Percentiles rank a stretch among this genome's conserved stretches.
Conservation (phyloP, 2,113 vertebrate genomes). For the Indri indri region DNA sequence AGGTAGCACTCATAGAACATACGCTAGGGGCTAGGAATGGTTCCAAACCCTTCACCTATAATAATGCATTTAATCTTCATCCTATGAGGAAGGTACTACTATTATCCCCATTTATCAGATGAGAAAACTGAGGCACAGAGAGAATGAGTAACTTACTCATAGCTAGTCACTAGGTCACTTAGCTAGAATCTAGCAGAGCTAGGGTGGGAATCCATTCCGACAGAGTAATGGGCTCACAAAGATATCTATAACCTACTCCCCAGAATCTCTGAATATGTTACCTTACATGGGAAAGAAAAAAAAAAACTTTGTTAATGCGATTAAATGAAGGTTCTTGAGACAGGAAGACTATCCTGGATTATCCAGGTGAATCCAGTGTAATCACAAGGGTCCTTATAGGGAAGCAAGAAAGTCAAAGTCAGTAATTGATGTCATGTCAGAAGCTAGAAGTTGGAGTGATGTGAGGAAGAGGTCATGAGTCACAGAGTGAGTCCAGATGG, state of each 20-base stretch:
- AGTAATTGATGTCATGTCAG: not conserved
- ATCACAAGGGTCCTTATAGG: not conserved
- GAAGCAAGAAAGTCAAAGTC: not conserved
- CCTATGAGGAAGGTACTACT: not conserved
- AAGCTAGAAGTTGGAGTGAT: not conserved
- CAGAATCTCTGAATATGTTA: not conserved
- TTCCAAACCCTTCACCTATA: not conserved
- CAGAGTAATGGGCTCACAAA: not conserved
- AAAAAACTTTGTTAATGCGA: not conserved
- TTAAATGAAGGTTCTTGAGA: not conserved
- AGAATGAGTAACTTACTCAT: not conserved
- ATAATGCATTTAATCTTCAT: not conserved
- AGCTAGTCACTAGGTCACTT: not conserved
- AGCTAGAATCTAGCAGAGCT: not conserved
- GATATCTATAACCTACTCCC: not conserved
- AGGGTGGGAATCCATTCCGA: not conserved
- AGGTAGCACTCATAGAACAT: not conserved
- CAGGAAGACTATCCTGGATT: not conserved
- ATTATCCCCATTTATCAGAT: not conserved
- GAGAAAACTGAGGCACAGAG: not conserved
- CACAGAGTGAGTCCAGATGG: not conserved
- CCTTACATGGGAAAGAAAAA: not conserved
- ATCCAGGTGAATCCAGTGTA: not conserved
- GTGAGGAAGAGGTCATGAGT: not conserved
- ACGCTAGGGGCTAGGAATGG: too few relatives aligned